phyloP scores from a whole-genome alignment of 1,140 invertebrate species.

The Belonocnema kinseyi region DNA sequence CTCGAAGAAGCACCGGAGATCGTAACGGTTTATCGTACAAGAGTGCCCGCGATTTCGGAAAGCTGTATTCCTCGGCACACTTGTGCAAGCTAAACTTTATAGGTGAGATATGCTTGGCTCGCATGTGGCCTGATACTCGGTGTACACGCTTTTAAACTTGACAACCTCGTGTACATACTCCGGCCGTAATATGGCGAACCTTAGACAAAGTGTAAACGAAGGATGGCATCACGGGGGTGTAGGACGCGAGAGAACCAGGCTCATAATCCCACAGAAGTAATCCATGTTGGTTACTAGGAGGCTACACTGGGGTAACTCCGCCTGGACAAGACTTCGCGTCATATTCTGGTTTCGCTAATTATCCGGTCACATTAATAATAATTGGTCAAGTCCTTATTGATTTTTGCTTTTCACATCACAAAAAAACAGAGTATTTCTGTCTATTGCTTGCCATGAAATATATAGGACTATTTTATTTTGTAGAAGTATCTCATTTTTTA shows the following conservation, averaged over 20 bases:
- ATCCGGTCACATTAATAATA: background rate
- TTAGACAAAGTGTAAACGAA: constrained; percentile 42
- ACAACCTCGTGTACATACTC: constrained; percentile 43
- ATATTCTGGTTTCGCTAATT: constrained; percentile 17
- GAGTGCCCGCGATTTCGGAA: constrained; percentile 17
- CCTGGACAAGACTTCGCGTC: constrained; percentile 7
- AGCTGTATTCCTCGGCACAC: constrained; percentile 13
- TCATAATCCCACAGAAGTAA: constrained; percentile 43
- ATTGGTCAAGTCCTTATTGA: background rate
- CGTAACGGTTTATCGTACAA: constrained; percentile 25
- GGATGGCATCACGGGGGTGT: constrained; percentile 23
- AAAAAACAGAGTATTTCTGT: background rate
- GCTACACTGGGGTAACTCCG: constrained; percentile 34
- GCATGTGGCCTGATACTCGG: constrained; percentile 8
- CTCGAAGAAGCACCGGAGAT: constrained; percentile 13
- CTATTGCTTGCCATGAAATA: background rate
- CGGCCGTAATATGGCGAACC: constrained; percentile 42
- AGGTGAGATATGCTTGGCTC: constrained; percentile 35
- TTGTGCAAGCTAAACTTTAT: constrained; percentile 19
- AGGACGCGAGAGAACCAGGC: constrained; percentile 26
- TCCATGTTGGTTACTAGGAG: constrained; percentile 50
- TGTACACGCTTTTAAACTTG: constrained; percentile 46
- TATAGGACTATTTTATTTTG: too few species aligned
- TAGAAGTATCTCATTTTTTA: too few species aligned
- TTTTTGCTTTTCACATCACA: constrained; percentile 1